A percentile compares a stretch with the other conserved stretches of the same genome.
Evolutionary conservation across 2,888 invertebrate genomes (phyloP).

Genomic region (Lasioglossum figueresi): DNA sequence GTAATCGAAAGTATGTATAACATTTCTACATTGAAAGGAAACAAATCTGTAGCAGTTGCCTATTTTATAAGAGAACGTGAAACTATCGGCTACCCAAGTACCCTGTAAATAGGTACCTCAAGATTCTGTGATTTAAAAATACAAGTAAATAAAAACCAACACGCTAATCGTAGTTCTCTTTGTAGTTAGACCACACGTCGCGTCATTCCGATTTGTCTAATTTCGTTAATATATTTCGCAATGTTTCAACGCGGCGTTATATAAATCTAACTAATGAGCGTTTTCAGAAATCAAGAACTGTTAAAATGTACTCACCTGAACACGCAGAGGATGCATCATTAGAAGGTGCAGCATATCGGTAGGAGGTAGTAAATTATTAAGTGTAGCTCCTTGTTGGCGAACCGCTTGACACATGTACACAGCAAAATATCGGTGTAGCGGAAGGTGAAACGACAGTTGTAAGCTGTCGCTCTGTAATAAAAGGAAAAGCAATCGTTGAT

Average conservation of each 20-base stretch:
- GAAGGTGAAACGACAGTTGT: slow-evolving; percentile 98
- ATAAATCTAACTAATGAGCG: not conserved
- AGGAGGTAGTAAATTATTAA: slow-evolving; percentile 92
- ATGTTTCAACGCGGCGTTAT: not conserved
- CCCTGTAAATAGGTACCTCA: not conserved
- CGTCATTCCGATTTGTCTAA: not conserved
- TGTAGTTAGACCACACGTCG: not conserved
- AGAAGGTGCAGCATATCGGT: slow-evolving; percentile 91
- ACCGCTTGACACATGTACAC: slow-evolving; percentile 94
- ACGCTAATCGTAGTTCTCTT: not conserved
- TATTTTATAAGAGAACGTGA: not conserved
- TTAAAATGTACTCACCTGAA: slow-evolving; percentile 89
- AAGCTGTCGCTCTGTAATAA: slow-evolving; percentile 88
- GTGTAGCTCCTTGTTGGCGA: slow-evolving; percentile 90
- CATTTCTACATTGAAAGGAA: not conserved
- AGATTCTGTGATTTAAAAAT: slow-evolving; percentile 26
- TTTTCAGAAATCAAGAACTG: not conserved
- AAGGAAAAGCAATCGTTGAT: not conserved
- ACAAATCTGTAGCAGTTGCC: not conserved
- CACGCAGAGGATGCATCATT: slow-evolving; percentile 95
- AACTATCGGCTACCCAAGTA: not conserved
- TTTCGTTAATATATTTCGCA: not conserved
- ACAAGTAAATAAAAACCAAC: not conserved
- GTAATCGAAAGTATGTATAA: too few species aligned
- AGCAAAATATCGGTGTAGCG: slow-evolving; percentile 97